These are phyloP conservation scores for Archaeoteleia sp. DNA, from an alignment of 2,888 invertebrate genomes.

Conservation along the genomic window DNA sequence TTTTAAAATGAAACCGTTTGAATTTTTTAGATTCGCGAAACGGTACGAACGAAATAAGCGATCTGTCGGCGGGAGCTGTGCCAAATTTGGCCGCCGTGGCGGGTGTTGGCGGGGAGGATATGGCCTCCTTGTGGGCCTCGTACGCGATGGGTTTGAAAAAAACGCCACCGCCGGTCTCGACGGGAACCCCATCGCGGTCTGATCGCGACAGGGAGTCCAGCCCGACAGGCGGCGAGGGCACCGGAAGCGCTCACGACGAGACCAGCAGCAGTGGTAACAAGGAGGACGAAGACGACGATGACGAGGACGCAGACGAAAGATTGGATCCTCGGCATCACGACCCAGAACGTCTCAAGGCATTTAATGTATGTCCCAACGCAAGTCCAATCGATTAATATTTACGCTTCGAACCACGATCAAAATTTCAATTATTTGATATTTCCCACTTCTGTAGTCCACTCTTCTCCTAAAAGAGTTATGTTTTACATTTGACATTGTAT, in stretches of 20 bases:
- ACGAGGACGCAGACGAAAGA: constrained; percentile 94
- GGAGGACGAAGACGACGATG: constrained; percentile 90
- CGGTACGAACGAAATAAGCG: constrained; percentile 70
- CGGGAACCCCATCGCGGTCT: constrained; percentile 71
- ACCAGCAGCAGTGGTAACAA: constrained; percentile 92
- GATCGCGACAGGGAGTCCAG: constrained; percentile 80
- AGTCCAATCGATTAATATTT: too few relatives aligned
- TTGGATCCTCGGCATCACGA: constrained; percentile 92
- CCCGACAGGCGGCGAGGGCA: constrained; percentile 78
- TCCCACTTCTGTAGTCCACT: too few relatives aligned
- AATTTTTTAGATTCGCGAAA: constrained; percentile 70
- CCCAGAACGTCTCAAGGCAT: constrained; percentile 95
- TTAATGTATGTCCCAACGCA: constrained; percentile 90
- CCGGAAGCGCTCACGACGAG: constrained; percentile 87
- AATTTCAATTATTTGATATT: too few relatives aligned
- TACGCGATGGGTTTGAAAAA: constrained; percentile 86
- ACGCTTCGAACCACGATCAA: too few relatives aligned
- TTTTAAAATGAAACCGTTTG: too few relatives aligned
- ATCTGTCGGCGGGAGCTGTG: constrained; percentile 71
- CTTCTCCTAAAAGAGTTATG: too few relatives aligned
- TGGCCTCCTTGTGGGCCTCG: constrained; percentile 91
- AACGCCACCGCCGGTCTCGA: constrained; percentile 70
- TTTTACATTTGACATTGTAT: too few relatives aligned
- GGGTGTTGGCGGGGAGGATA: constrained; percentile 80
- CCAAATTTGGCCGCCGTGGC: constrained; percentile 76